These are phyloP conservation scores for Hesperophylax magnus DNA, from an alignment of 1,140 invertebrate species.

Conservation along the genomic window DNA sequence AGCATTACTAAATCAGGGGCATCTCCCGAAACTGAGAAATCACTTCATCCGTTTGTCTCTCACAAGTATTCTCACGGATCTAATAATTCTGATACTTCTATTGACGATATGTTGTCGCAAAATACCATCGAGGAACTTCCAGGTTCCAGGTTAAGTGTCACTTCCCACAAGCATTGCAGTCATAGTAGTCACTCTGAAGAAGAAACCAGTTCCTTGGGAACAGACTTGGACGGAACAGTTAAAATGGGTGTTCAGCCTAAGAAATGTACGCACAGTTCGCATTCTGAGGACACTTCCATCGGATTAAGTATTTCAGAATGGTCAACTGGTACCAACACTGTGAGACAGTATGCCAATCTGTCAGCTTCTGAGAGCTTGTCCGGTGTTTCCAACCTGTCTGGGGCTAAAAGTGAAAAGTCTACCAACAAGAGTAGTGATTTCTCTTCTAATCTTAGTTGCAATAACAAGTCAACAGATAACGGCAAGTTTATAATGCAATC, in stretches of 20 bases:
- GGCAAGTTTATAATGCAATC: conserved; percentile 61
- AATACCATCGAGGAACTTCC: conserved; percentile 65
- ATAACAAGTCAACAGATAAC: conserved; percentile 64
- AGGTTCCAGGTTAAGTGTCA: conserved; percentile 62
- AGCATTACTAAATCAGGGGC: conserved; percentile 71
- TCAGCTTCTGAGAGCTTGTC: conserved; percentile 76
- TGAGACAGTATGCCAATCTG: conserved; percentile 81
- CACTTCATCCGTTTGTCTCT: conserved; percentile 64
- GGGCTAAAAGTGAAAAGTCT: conserved; percentile 75
- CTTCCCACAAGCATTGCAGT: conserved; percentile 73
- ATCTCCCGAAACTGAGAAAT: conserved; percentile 72
- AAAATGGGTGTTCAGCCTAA: conserved; percentile 82
- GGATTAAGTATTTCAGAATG: conserved; percentile 87
- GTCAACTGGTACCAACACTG: conserved; percentile 86
- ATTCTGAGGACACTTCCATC: conserved; percentile 88
- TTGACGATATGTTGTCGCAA: conserved; percentile 73
- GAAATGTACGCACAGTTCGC: conserved; percentile 82
- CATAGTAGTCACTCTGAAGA: conserved; percentile 79
- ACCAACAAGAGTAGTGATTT: conserved; percentile 62
- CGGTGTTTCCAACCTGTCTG: conserved; percentile 71
- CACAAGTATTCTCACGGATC: conserved; percentile 75
- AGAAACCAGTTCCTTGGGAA: conserved; percentile 77
- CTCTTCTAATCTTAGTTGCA: conserved; percentile 63
- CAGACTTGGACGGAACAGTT: conserved; percentile 84
- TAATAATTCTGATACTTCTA: conserved; percentile 75